Conservation (phyloP, 2,888 invertebrate species). For the Papilio demoleus region DNA sequence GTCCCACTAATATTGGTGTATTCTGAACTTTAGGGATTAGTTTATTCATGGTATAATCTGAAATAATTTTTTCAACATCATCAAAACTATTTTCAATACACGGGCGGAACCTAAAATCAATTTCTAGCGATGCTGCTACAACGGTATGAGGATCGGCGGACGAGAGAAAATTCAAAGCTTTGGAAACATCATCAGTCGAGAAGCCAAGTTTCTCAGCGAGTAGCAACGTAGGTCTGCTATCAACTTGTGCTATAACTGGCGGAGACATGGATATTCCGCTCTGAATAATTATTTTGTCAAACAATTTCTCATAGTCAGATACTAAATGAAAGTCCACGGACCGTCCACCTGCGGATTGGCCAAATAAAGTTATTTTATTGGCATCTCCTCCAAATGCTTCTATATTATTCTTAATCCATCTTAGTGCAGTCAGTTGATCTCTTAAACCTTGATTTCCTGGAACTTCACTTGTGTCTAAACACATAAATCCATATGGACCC, state of each 20-base stretch:
- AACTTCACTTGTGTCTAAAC: conserved; percentile 56
- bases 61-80: conserved; percentile 55
- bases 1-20: conserved; percentile 60
- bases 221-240: conserved; percentile 51
- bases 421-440: conserved; percentile 61
- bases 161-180: conserved; percentile 55
- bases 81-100: conserved; percentile 61
- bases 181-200: conserved; percentile 45
- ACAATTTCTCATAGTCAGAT: conserved; percentile 55
- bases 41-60: conserved; percentile 53
- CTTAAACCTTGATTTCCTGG: conserved; percentile 69
- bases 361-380: conserved; percentile 59
- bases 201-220: conserved; percentile 56
- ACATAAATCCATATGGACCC: conserved; percentile 68
- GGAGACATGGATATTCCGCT: conserved; percentile 56
- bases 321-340: conserved; percentile 60
- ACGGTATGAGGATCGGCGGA: conserved; percentile 50
- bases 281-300: conserved; percentile 57
- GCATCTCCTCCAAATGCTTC: conserved; percentile 63
- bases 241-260: conserved; percentile 50
- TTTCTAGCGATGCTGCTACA: conserved; percentile 48
- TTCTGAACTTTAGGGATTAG: conserved; percentile 53
- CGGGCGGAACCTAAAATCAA: conserved; percentile 51
- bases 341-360: conserved; percentile 59
- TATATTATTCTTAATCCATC: conserved; percentile 64